Base-by-base conservation (phyloP, 2,888 invertebrate genomes). In the Hydroisotoma schaefferi region DNA sequence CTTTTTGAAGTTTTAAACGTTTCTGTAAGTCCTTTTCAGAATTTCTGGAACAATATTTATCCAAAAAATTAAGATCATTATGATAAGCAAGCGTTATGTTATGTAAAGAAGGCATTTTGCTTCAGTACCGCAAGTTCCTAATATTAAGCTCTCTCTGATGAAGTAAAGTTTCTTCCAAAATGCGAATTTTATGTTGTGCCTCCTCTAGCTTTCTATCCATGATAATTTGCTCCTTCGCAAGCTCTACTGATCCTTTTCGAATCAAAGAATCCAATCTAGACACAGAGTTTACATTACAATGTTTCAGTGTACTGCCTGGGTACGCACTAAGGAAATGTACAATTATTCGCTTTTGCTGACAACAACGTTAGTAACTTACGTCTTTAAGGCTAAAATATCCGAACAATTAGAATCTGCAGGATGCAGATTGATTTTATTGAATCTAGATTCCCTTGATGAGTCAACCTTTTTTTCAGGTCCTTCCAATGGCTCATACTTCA, bases 211-310 rank as follows among this genome's bases (percentile, higher is more conserved):
- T 82, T 29, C 86, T 75, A 1, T 81, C 81, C 0, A 84, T 77
- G 0, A 84, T 82, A 57, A 86, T 81, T 23, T 85, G 76, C 61
- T 84, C 79, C 67, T 83, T 82, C 1, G 84, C 82, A 18, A 86
- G 74, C 65, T 85, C 85, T 0, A 83, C 82, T 48, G 80, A 80
- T 0, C 82, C 81, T 58, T 83, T 75, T 59, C 79, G 80, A 47
- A 83, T 75, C 4, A 86, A 75, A 8, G 78, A 78, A 68, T 85
- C 84, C 57, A 83, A 73, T 72, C 84, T 83, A 59, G n/a, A 28
- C 20, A 38, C 8, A 28, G 15, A 49, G 49, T 23, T 44, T 25
- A 10, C 25, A 15, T 18, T 43, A 43, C 15, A 22, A 48, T n/a
- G n/a, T n/a, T n/a, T n/a, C n/a, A n/a, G n/a, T n/a, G n/a, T n/a